Evolutionary conservation across 2,113 vertebrate species (phyloP), one percentile per base, ranked within the genome.

Genomic region (Crotalus tigris): DNA sequence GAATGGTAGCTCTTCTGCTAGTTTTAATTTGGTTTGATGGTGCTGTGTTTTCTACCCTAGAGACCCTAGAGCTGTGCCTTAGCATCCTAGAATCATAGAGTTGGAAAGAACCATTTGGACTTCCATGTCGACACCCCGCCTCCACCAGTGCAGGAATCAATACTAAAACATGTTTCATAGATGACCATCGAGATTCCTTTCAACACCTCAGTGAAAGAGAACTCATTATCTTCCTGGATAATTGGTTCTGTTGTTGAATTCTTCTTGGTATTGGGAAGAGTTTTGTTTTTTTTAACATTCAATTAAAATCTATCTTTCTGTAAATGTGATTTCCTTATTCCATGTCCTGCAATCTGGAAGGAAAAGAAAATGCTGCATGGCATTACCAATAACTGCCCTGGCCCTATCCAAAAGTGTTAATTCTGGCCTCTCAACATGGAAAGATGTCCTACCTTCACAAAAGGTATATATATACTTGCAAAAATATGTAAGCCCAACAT

Each of bases 1-100:
- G 0, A 69, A 39, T 90, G 91, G 91, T 91, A 86, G 90, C 17
- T 54, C 88, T 92, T 39, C 59, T 61, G 91, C 88, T 91, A 91
- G 44, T 94, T 91, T 96, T 49, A 24, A 94, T 81, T 11, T 94
- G 69, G n/a, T 15, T 75, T 33, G 87, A 92, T 19, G 53, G 88
- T 51, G 5, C 87, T 75, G 5, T 75, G 69, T 33, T 12, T 33
- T 75, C 5, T n/a, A 75, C 64, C 64, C 13, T 75, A 75, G 13
- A 75, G n/a, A 75, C 64, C 64, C 13, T 75, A 75, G 13, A 75
- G n/a, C 64, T 33, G 29, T 75, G 64, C 17, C n/a, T 33, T 75
- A 15, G n/a, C 69, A 39, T 75, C 61, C 61, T 69, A 69, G 61
- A 69, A 69, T 69, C 64, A 75, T 19, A 39, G 69, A 33, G n/a